Evolutionary conservation across 1,140 invertebrate genomes (phyloP), one percentile per base, ranked within the genome.

Genomic region (Drusus annulatus): DNA sequence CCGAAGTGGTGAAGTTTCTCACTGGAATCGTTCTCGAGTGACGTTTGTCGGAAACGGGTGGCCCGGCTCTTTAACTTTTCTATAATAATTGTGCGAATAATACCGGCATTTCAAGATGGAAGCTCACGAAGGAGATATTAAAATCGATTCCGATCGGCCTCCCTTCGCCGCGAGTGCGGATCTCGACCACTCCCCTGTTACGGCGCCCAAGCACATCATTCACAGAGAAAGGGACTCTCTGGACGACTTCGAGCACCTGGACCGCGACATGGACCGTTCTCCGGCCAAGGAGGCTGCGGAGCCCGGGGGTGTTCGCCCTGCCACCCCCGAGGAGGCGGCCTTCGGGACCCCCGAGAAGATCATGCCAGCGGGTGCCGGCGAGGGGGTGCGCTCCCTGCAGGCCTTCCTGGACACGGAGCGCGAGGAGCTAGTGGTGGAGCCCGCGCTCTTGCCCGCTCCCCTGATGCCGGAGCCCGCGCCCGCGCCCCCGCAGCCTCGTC

Each of bases 231-330:
- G 92, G 84, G 93, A 94, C 84, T 94, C 93, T 5, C 89, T 92
- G 54, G 93, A 94, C 84, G 93, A 94, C 86, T 94, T 94, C 85
- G 93, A 94, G 84, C 93, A 94, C 85, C 87, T 94, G 75, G 92
- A 92, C 63, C 91, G 91, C 81, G 90, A 90, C 63, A 83, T 84
- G 17, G 36, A 45, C 36, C 36, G 36, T 10, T 86, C 85, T 10
- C 85, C 86, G 6, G 81, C 84, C 36, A 83, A 85, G 71, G 84
- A 85, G 21, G 36, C 68, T 45, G 19, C 51, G 31, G 60, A 78
- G 76, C 36, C 28, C 25, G 17, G 28, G 31, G 52, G 17, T 23
- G 19, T 23, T 21, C 52, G 62, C 78, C 17, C 68, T 8, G 21
- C 21, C 60, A 19, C 31, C 73, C 71, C 45, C 21, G 71, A 62